These are phyloP conservation scores for Phorcus lineatus DNA, from an alignment of 2,888 invertebrate genomes.

Conservation along the genomic window DNA sequence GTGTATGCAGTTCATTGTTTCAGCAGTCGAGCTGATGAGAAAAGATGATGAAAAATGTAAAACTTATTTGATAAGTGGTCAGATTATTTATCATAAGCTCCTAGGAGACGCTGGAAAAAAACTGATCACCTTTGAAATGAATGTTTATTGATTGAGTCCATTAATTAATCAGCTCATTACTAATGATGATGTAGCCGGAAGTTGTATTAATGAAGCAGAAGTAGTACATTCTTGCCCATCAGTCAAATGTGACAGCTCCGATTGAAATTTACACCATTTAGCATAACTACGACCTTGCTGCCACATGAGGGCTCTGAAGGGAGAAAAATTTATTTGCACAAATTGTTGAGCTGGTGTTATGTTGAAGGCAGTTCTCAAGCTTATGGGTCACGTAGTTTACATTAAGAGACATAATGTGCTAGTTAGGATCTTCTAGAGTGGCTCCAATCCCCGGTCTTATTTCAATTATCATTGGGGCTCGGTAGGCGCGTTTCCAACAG, in stretches of 20 bases:
- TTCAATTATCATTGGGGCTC: conserved; percentile 22
- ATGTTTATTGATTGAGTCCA: too few relatives aligned
- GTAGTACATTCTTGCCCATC: conserved; percentile 9
- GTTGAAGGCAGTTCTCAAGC: conserved; percentile 20
- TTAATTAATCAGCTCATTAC: too few relatives aligned
- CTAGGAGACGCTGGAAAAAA: too few relatives aligned
- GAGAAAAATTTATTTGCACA: conserved; percentile 26
- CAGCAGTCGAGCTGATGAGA: too few relatives aligned
- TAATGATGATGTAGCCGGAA: not conserved
- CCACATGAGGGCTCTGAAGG: conserved; percentile 3
- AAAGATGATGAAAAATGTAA: too few relatives aligned
- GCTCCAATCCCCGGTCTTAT: conserved; percentile 15
- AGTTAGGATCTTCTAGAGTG: conserved; percentile 20
- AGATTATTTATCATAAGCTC: too few relatives aligned
- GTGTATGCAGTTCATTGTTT: too few relatives aligned
- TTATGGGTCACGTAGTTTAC: conserved; percentile 26
- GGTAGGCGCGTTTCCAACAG: conserved; percentile 17
- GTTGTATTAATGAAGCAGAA: not conserved
- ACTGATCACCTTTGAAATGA: too few relatives aligned
- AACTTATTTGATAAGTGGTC: too few relatives aligned
- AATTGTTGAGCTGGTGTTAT: conserved; percentile 25
- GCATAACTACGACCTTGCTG: not conserved
- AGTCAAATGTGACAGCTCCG: not conserved
- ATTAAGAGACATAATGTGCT: conserved; percentile 28
- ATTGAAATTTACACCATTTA: conserved; percentile 24